Conservation (phyloP, 2,113 vertebrate species). For the Hyperopisus bebe region DNA sequence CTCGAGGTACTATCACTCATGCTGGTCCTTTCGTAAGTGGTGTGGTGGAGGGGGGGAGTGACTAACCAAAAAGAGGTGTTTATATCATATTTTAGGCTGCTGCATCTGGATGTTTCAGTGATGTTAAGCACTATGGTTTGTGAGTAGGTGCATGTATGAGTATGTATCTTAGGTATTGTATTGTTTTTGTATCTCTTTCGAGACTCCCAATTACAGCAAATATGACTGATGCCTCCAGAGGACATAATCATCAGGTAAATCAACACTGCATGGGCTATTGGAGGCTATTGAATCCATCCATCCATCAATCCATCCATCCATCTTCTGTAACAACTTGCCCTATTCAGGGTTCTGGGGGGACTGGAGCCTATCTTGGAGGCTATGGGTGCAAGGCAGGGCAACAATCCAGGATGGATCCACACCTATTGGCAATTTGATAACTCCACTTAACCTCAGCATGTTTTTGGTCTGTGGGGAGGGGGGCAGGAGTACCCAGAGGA, state of each 20-base stretch:
- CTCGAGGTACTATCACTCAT: conserved; percentile 42
- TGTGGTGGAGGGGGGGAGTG: not conserved
- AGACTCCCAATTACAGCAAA: not conserved
- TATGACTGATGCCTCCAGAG: not conserved
- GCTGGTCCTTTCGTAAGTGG: not conserved
- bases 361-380: not conserved
- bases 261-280: not conserved
- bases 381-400: not conserved
- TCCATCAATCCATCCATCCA: not conserved
- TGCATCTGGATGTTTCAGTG: not conserved
- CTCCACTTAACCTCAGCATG: not conserved
- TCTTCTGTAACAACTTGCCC: not conserved
- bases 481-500: not conserved
- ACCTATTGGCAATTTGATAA: not conserved
- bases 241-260: not conserved
- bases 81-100: not conserved
- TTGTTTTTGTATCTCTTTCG: not conserved
- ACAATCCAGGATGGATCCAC: not conserved
- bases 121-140: not conserved
- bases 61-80: conserved; percentile 10
- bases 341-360: not conserved
- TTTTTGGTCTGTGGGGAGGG: not conserved
- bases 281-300: not conserved
- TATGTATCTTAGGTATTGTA: too few species aligned
- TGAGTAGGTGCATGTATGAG: not conserved